Evolutionary conservation across 2,797 vertebrate genomes (phyloP).

Genomic region (Phalloptychus januarius): DNA sequence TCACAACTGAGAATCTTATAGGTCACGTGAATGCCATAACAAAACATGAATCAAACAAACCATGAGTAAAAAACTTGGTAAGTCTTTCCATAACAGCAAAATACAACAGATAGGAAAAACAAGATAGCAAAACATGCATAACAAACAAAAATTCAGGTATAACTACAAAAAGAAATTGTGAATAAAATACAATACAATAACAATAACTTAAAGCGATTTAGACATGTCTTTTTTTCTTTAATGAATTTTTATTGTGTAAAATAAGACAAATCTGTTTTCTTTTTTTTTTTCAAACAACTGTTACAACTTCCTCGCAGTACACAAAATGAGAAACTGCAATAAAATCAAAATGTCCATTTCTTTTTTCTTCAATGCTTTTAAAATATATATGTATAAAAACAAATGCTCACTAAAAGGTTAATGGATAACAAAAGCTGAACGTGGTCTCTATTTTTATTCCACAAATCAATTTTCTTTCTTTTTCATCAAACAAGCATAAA

Average conservation of each 20-base stretch:
- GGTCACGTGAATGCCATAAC: background rate
- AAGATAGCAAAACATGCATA: background rate
- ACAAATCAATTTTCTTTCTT: background rate
- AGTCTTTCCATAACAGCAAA: background rate
- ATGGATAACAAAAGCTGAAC: background rate
- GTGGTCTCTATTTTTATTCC: background rate
- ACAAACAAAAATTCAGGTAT: background rate
- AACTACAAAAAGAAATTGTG: background rate
- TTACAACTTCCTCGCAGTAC: background rate
- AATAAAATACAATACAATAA: background rate
- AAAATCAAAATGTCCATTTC: background rate
- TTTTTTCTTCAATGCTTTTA: no score
- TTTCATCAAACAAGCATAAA: background rate
- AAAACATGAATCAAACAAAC: background rate
- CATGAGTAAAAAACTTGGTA: background rate
- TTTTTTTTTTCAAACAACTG: background rate
- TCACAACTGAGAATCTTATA: no score
- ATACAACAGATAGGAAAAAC: background rate
- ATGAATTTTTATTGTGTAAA: background rate
- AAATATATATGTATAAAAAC: no score
- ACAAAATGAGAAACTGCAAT: background rate
- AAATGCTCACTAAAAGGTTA: background rate
- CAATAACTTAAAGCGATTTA: background rate
- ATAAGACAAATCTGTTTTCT: background rate
- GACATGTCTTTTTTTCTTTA: background rate